Conservation (phyloP, 2,797 vertebrate species). For the Poecile montanus region DNA sequence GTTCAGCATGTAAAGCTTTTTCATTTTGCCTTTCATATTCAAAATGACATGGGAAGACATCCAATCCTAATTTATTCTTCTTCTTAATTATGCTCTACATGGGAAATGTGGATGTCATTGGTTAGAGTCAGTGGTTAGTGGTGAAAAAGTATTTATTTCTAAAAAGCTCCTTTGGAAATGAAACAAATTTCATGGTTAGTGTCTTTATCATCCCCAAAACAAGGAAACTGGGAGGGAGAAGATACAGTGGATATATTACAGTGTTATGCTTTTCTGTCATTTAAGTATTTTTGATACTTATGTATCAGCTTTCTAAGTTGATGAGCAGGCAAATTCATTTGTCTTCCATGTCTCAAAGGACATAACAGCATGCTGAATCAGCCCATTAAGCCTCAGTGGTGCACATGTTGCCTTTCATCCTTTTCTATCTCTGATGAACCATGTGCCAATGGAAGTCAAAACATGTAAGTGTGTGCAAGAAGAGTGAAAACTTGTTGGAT, state of each 20-base stretch:
- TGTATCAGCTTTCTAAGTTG: not conserved
- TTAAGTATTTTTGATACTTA: not conserved
- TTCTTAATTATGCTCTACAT: not conserved
- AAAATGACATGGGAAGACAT: not conserved
- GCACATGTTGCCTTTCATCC: conserved; percentile 21
- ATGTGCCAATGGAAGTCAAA: not conserved
- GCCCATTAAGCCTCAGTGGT: not conserved
- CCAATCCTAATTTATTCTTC: conserved; percentile 2
- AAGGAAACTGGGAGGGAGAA: not conserved
- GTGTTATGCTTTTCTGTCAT: not conserved
- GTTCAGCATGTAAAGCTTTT: not conserved
- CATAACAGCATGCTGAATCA: not conserved
- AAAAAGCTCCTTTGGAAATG: not conserved
- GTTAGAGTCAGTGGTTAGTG: conserved; percentile 23
- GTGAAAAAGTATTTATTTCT: conserved; percentile 2
- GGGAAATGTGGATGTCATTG: not conserved
- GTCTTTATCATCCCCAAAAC: not conserved
- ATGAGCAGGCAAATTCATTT: conserved; percentile 10
- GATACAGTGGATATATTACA: not conserved
- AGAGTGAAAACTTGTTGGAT: not conserved
- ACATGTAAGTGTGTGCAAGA: not conserved
- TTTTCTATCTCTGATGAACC: not conserved
- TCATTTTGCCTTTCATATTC: not conserved
- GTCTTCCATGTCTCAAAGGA: not conserved
- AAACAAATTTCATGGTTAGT: not conserved